Conservation (phyloP, 2,113 vertebrate genomes). For the Elephantulus edwardii region DNA sequence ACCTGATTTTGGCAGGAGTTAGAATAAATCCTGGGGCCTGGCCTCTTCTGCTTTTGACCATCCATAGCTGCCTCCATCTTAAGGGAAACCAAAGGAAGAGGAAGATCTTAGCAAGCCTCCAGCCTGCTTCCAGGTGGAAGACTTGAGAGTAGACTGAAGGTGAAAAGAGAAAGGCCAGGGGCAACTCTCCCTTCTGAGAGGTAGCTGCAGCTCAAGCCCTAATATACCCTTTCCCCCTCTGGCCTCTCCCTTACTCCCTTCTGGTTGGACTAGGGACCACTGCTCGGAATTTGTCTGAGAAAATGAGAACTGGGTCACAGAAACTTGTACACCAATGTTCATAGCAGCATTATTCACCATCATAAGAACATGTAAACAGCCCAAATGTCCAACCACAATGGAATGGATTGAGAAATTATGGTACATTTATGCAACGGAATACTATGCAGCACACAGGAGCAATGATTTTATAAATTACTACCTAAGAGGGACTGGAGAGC, state of each 20-base stretch:
- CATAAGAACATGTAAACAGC: too few relatives aligned
- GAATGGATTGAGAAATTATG: too few relatives aligned
- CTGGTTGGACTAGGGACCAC: constrained; percentile 60
- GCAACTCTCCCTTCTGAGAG: constrained; percentile 35
- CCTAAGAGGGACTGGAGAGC: too few relatives aligned
- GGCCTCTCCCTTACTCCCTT: constrained; percentile 47
- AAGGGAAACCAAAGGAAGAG: constrained; percentile 45
- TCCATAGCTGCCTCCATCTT: constrained; percentile 51
- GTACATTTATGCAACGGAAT: too few relatives aligned
- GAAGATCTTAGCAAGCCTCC: constrained; percentile 54
- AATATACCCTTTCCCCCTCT: constrained; percentile 50
- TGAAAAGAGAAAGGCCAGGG: constrained; percentile 16
- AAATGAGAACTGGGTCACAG: too few relatives aligned
- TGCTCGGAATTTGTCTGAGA: too few relatives aligned
- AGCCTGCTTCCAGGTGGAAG: constrained; percentile 36
- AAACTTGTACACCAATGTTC: too few relatives aligned
- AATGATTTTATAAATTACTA: too few relatives aligned
- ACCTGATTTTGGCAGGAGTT: constrained; percentile 65
- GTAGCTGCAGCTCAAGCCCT: constrained; percentile 71
- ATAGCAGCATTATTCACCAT: too few relatives aligned
- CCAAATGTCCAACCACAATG: too few relatives aligned
- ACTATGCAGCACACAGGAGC: too few relatives aligned
- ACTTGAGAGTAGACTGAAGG: constrained; percentile 63
- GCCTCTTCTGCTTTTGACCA: constrained; percentile 59
- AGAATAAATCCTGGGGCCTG: constrained; percentile 63